Evolutionary conservation across 1,140 invertebrate species (phyloP), one percentile per base, ranked within the genome.

Genomic region (Ceratoteleas bidentatus): DNA sequence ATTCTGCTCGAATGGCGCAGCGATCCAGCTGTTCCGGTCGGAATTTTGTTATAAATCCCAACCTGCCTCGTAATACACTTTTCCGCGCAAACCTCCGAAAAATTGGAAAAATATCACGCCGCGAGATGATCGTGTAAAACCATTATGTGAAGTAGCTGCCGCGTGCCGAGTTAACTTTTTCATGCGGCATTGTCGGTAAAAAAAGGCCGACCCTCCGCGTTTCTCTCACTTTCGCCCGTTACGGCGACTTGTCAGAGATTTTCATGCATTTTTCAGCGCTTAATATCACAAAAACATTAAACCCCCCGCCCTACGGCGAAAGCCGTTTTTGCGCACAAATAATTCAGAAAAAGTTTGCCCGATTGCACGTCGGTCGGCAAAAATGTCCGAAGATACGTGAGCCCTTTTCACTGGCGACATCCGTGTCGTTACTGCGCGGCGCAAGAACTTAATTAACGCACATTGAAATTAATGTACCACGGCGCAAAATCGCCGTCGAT

Each of bases 21-120:
- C 24, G 24, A 24, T 2, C 24, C 24, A 24, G 24, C 24, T 24
- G 24, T 24, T 24, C 4, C 16, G 10, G 10, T 50, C 54, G 40
- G 45, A 38, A 68, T 40, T 47, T 66, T 64, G 70, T 66, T 72
- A 60, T 79, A 72, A 79, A 79, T 72, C 76, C 53, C 36, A 61
- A 66, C 65, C 66, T 45, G 13, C 10, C 33, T 66, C 43, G 33
- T 61, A 60, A 66, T 66, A 57, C 47, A 68, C 73, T 65, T 58
- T 56, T 32, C 38, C 13, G 57, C 54, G 50, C 68, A 73, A 80
- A 80, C 73, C 62, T 73, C 57, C 50, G 16, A 69, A 70, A 80
- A 80, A 80, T 80, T 80, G 69, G 69, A 73, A 80, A 80, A 80
- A 80, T 73, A 80, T 73, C 69, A 62, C 57, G 8, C 40, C 16